Evolutionary conservation across 2,113 vertebrate genomes (phyloP).

Genomic region (Entomyzon cyanotis): DNA sequence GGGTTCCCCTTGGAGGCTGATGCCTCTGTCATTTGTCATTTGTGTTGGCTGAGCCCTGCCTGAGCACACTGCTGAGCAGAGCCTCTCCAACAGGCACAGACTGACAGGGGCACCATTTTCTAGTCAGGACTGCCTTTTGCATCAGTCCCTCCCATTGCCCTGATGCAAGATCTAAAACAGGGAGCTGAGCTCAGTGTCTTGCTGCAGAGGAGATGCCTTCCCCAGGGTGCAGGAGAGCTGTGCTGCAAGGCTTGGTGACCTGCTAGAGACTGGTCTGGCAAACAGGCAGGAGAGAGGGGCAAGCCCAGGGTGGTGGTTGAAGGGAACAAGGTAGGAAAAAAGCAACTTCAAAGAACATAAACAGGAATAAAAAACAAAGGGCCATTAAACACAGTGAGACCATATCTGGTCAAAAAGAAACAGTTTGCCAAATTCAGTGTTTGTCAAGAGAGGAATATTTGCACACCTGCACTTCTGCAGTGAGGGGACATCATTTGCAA

Average conservation of each 20-base stretch:
- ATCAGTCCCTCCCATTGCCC: neutral
- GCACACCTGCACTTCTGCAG: neutral
- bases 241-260: neutral
- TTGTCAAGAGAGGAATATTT: neutral
- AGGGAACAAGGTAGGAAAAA: neutral
- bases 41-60: neutral
- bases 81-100: neutral
- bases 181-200: neutral
- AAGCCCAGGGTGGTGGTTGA: neutral
- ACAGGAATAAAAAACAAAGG: neutral
- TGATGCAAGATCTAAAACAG: neutral
- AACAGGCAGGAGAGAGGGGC: neutral
- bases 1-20: neutral
- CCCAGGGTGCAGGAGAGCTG: neutral
- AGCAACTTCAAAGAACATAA: neutral
- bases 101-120: neutral
- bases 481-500: neutral
- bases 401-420: neutral
- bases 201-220: neutral
- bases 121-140: neutral
- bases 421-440: neutral
- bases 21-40: neutral
- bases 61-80: neutral
- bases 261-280: fast-evolving
- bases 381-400: neutral